Conservation (phyloP, 2,888 invertebrate species). For the Macrosoma leucophasiata region DNA sequence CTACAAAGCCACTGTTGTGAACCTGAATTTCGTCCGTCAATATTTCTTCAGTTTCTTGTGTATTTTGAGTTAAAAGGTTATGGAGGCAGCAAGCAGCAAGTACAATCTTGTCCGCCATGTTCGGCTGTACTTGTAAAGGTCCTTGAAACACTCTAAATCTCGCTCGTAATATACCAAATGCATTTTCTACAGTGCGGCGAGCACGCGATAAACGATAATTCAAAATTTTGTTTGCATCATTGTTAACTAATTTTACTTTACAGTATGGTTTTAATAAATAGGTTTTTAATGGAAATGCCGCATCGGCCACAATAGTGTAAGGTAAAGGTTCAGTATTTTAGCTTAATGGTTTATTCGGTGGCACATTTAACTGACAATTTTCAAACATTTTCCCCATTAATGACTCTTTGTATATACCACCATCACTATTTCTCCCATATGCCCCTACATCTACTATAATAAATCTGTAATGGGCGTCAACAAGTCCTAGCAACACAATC, state of each 20-base stretch:
- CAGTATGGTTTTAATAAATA: conserved; percentile 8
- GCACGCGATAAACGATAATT: conserved; percentile 8
- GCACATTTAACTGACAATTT: conserved; percentile 13
- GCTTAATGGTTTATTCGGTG: conserved; percentile 15
- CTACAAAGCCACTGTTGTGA: conserved; percentile 6
- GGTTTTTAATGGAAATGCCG: conserved; percentile 10
- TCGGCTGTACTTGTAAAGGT: conserved; percentile 16
- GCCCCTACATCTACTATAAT: conserved; percentile 18
- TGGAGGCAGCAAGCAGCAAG: conserved; percentile 16
- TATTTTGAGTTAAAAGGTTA: too few species aligned
- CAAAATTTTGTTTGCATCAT: conserved; percentile 5
- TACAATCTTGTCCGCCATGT: conserved; percentile 13
- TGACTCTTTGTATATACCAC: conserved; percentile 13
- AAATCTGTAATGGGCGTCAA: conserved; percentile 14
- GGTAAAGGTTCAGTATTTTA: conserved; percentile 2
- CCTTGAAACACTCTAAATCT: conserved; percentile 15
- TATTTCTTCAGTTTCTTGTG: conserved; percentile 6
- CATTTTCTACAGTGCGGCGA: conserved; percentile 9
- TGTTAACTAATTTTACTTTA: conserved; percentile 3
- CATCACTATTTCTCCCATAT: conserved; percentile 15
- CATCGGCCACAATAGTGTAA: conserved; percentile 8
- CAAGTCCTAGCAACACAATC: conserved; percentile 18
- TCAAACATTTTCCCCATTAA: conserved; percentile 16
- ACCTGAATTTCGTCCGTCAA: too few species aligned
- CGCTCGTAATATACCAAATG: conserved; percentile 13